Evolutionary conservation across 2,888 invertebrate species (phyloP), one percentile per base, ranked within the genome.

Genomic region (Xanthia togata): DNA sequence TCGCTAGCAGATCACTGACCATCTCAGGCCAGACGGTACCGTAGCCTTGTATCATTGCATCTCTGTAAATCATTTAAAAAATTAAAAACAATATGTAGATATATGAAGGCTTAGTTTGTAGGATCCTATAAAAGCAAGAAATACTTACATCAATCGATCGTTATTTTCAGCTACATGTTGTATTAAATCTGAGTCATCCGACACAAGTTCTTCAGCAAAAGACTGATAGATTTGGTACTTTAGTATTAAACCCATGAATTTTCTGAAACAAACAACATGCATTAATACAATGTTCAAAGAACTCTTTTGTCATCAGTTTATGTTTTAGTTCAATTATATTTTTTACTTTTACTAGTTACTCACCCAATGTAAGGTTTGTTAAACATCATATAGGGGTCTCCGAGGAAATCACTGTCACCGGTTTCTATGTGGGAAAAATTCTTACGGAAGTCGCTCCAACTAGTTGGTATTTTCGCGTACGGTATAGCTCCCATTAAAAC

Each of bases 291-390:
- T 5, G 6, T 17, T 31, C 5, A 38, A 64, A 31, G 31, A 78
- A 59, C 35, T 38, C 12, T 35, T 41, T 50, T 50, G n/a, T 57
- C 6, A n/a, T 41, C 31, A 38, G 23, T 41, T 26, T 20, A 38
- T n/a, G 8, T 70, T 41, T 35, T 38, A 23, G 9, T 38, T 57
- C 1, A 23, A 3, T 38, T 20, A 23, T 31, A 9, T 41, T 38
- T 57, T 68, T 64, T 60, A n/a, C 6, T 63, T 69, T 62, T 20
- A 60, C 70, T 73, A 35, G 55, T 59, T 73, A 89, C 94, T 91
- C 91, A 97, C 97, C 96, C 97, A 85, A 97, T 93, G 86, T 95
- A 97, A 71, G 97, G 97, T 88, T 96, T 96, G 90, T 97, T 97
- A 62, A 95, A 93, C 62, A 96, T 89, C 72, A 97, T 94, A 72